Evolutionary conservation across 2,888 invertebrate genomes (phyloP).

Genomic region (Luperina testacea): DNA sequence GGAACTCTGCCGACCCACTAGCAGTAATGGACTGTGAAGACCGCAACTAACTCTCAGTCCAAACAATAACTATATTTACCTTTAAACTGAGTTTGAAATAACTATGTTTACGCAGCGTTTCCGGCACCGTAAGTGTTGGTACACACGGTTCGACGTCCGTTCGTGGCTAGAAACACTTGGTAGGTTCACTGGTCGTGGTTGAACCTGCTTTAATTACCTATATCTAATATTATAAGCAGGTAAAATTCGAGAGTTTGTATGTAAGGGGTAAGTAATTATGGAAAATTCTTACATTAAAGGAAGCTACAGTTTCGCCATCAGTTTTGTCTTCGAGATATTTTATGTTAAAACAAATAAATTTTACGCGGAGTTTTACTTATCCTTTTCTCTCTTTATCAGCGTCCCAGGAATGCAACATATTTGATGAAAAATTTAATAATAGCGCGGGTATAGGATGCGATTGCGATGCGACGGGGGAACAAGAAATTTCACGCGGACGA

Average conservation of each 20-base stretch:
- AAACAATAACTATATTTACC: constrained; percentile 65
- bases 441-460: too few relatives aligned
- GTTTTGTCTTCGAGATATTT: neutral
- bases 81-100: constrained; percentile 59
- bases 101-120: constrained; percentile 59
- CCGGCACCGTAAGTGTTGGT: constrained; percentile 33
- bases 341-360: neutral
- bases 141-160: neutral
- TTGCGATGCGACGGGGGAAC: too few relatives aligned
- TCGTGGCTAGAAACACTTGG: neutral
- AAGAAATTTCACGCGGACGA: too few relatives aligned
- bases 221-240: neutral
- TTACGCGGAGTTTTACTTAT: neutral
- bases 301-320: neutral
- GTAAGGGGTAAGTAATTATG: neutral
- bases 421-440: neutral
- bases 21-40: constrained; percentile 37
- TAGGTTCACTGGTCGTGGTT: neutral
- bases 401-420: neutral
- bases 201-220: neutral
- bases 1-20: constrained; percentile 11
- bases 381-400: neutral
- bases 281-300: neutral
- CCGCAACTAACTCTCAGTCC: constrained; percentile 43
- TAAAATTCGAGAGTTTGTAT: neutral